Evolutionary conservation across 1,140 invertebrate genomes (phyloP), one percentile per base, ranked within the genome.

Genomic region (Achatina immaculata): DNA sequence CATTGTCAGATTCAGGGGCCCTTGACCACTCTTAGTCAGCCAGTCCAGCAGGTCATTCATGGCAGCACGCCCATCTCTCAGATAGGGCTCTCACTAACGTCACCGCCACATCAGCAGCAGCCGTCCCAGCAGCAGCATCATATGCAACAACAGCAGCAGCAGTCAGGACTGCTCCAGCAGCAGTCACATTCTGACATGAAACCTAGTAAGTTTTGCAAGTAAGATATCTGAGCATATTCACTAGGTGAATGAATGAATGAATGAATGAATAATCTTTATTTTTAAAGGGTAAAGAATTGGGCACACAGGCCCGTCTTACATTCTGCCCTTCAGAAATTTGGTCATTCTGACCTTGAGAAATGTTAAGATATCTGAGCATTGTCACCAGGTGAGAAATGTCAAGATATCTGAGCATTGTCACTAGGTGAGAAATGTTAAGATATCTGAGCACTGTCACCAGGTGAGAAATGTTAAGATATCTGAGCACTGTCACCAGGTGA

Each of bases 1-100:
- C n/a, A n/a, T n/a, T n/a, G n/a, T n/a, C 28, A 78, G 75, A 78
- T 78, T 66, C 62, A 78, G 58, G 73, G 73, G 14, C 48, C 73
- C 6, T 40, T 75, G 19, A 51, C 73, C 4, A 4, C 73, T 36
- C 51, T 75, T 9, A 58, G 19, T 31, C 45, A 51, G 34, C 73
- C 73, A 3, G 45, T 58, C 31, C 73, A 75, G 16, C 73, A 51
- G n/a, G 73, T 58, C 9, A 75, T 75, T 40, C 73, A 75, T 55
- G 73, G 73, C 48, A 75, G 73, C 51, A 75, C 73, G 11, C 73
- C 73, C 7, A 43, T 75, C 45, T 75, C 62, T 28, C 62, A 65
- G 58, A 43, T 78, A 24, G 55, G 62, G 6, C 55, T 78, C 24
- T 65, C 75, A 31, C 38, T 65, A 31, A 65, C 75, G 0, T 66